A percentile compares a stretch with the other conserved stretches of the same genome.
These are phyloP conservation scores for Mesorhabditis belari DNA, from an alignment of 2,888 invertebrate species.

Conservation along the genomic window DNA sequence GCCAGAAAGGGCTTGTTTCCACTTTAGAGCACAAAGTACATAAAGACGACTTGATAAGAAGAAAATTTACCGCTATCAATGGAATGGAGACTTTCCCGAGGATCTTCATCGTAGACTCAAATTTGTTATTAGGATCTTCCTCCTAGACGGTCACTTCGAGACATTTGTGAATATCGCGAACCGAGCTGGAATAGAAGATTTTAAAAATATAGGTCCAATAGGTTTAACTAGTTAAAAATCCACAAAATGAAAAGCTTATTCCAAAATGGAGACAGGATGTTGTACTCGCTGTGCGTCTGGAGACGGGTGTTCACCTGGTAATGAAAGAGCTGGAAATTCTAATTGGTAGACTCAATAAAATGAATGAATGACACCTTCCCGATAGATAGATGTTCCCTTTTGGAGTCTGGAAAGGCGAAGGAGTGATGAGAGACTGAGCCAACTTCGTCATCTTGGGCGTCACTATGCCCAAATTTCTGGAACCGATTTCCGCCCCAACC, in stretches of 20 bases:
- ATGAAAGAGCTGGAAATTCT: not conserved
- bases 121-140: conserved; percentile 87
- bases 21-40: not conserved
- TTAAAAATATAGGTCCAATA: not conserved
- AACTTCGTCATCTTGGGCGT: no score
- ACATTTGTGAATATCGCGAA: conserved; percentile 82
- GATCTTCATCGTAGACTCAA: no score
- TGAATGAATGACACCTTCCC: not conserved
- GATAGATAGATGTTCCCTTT: no score
- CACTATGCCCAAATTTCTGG: no score
- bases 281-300: conserved; percentile 97
- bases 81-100: conserved; percentile 85
- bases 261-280: conserved; percentile 91
- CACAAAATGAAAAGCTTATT: conserved; percentile 97
- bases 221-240: not conserved
- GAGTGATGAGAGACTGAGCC: no score
- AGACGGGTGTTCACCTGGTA: conserved; percentile 74
- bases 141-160: conserved; percentile 92
- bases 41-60: not conserved
- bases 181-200: conserved; percentile 50
- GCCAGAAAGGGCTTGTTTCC: no score
- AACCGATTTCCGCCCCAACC: no score
- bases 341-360: no score
- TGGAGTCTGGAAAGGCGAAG: no score
- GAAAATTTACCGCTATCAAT: conserved; percentile 61